Evolutionary conservation across 2,888 invertebrate genomes (phyloP).

Genomic region (Acleris holmiana): DNA sequence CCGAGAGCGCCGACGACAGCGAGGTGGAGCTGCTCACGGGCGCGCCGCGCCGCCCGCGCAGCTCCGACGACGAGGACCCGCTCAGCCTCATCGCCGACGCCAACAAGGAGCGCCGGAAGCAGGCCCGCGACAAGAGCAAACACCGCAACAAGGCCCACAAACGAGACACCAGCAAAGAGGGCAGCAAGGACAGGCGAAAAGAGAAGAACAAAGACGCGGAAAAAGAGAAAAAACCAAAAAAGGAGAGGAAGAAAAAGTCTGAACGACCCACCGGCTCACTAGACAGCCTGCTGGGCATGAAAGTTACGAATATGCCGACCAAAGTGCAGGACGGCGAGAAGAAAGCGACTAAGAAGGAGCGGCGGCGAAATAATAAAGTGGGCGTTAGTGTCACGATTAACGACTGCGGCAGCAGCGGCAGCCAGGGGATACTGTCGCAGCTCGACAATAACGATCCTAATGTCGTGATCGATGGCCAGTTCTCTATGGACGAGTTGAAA

Average conservation of each 20-base stretch:
- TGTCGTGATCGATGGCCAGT: conserved; percentile 64
- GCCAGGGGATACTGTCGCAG: conserved; percentile 60
- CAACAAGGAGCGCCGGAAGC: conserved; percentile 60
- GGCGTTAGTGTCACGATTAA: conserved; percentile 50
- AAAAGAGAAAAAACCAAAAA: conserved; percentile 45
- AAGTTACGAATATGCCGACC: conserved; percentile 49
- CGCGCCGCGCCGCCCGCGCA: not conserved
- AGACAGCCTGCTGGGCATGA: conserved; percentile 65
- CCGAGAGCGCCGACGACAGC: conserved; percentile 52
- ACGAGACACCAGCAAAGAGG: conserved; percentile 29
- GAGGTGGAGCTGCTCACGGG: conserved; percentile 43
- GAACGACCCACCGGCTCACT: conserved; percentile 47
- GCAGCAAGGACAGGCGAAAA: conserved; percentile 41
- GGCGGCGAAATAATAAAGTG: conserved; percentile 16
- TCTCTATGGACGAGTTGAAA: conserved; percentile 66
- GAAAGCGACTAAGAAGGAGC: conserved; percentile 35
- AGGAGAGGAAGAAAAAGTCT: conserved; percentile 42
- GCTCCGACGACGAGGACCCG: conserved; percentile 63
- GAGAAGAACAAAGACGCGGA: conserved; percentile 43
- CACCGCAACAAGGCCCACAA: conserved; percentile 42
- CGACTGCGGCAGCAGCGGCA: conserved; percentile 62
- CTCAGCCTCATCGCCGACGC: conserved; percentile 58
- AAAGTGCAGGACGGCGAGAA: conserved; percentile 29
- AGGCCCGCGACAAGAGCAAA: conserved; percentile 66
- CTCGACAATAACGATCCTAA: conserved; percentile 52